phyloP scores from a whole-genome alignment of 2,888 invertebrate genomes.

The Drepanosiphum platanoidis region DNA sequence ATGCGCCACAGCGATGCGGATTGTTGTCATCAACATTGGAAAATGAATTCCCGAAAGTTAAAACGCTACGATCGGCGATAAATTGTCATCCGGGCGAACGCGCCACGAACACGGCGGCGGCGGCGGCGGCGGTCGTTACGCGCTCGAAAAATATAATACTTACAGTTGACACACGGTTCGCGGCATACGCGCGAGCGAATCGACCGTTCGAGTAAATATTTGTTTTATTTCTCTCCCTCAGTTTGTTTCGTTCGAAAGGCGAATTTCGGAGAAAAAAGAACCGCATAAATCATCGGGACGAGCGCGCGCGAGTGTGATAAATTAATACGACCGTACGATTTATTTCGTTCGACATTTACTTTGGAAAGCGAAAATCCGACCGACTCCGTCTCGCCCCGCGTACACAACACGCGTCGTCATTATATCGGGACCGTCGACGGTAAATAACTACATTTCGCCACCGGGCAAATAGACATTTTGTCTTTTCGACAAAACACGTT shows the following conservation, averaged over 20 bases:
- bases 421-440: no score
- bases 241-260: no score
- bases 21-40: no score
- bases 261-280: background rate
- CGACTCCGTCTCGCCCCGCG: background rate
- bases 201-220: background rate
- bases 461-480: no score
- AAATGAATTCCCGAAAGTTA: no score
- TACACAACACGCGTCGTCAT: no score
- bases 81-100: background rate
- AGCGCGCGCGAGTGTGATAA: background rate
- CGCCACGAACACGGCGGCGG: background rate
- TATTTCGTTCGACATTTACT: conserved; percentile 22
- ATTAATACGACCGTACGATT: conserved; percentile 27
- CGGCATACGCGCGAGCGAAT: background rate
- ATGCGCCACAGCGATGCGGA: no score
- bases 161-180: background rate
- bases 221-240: background rate
- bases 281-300: conserved; percentile 18
- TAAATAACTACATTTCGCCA: no score
- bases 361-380: background rate
- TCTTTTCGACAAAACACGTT: no score
- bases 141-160: background rate
- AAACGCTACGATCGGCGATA: background rate
- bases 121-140: background rate